Conservation (phyloP, 2,888 invertebrate genomes). For the Acanthosepion lycidas region DNA sequence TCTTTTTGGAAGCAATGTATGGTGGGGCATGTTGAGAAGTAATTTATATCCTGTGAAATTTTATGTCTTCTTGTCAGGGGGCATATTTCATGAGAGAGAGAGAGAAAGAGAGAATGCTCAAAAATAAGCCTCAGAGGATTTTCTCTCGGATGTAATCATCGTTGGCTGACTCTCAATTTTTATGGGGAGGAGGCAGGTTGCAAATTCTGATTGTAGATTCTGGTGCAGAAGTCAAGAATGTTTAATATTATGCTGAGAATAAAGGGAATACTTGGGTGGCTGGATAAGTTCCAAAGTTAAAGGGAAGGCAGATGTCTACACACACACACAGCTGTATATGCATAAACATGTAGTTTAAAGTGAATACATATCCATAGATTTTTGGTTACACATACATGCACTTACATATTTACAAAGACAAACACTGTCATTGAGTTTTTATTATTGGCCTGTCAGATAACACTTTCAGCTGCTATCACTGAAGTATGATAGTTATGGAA, state of each 20-base stretch:
- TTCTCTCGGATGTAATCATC: slow-evolving; percentile 11
- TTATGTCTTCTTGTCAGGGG: not conserved
- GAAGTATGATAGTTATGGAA: too few species aligned
- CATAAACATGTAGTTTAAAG: too few species aligned
- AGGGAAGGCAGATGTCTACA: not conserved
- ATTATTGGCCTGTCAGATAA: too few species aligned
- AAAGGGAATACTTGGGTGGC: not conserved
- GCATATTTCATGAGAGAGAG: not conserved
- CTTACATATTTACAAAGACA: too few species aligned
- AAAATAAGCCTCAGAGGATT: slow-evolving; percentile 33
- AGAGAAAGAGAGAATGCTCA: not conserved
- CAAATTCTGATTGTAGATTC: slow-evolving; percentile 6
- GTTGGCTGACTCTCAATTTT: slow-evolving; percentile 33
- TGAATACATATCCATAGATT: too few species aligned
- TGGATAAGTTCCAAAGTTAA: not conserved
- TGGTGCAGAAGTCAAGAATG: not conserved
- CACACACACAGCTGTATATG: not conserved
- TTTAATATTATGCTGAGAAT: not conserved
- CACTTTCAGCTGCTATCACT: too few species aligned
- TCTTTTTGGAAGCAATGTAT: not conserved
- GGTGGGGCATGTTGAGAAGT: not conserved
- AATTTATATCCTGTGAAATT: slow-evolving; percentile 33
- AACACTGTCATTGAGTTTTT: too few species aligned
- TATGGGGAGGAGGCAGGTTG: not conserved
- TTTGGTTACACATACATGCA: too few species aligned